Evolutionary conservation across 1,140 invertebrate species (phyloP), one percentile per base, ranked within the genome.

Genomic region (Diachasmimorpha longicaudata): DNA sequence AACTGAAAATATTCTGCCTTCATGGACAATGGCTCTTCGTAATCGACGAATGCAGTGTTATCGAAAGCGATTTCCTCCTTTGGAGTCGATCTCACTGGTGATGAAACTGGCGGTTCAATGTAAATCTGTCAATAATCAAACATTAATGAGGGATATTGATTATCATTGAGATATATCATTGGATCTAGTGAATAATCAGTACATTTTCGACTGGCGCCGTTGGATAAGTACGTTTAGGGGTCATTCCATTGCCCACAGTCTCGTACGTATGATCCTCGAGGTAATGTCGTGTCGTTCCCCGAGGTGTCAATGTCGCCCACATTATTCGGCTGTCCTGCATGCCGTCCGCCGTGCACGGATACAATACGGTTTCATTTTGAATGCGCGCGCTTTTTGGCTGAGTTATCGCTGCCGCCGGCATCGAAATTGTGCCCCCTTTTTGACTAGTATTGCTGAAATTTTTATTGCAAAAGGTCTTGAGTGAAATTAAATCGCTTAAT

Each of bases 301-400:
- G 90, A 0, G 95, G 95, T 4, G 95, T 96, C 8, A 96, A 86
- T 0, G 95, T 94, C 0, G 95, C 95, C 95, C 95, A 96, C 25
- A 96, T 91, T 16, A 95, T 92, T n/a, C 93, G 88, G 6, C 92
- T 92, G 82, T 93, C 92, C 82, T 83, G 89, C 83, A 84, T 87
- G 82, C 80, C 84, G 80, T 89, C 91, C 0, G 86, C 76, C 0
- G 83, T 77, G 42, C 87, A 88, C 1, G 90, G 90, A 79, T 91
- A 91, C 4, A 91, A 85, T 36, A 90, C 90, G 0, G 91, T 88
- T 74, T 91, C 90, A 19, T 84, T 87, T 37, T 87, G 86, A 39
- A 87, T 84, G 31, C 86, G 79, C 25, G 80, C 83, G 5, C 80
- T 84, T 75, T 87, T 87, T 0, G 85, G 81, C 58, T 85, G 85